These are phyloP conservation scores for Cossypha caffra DNA, from an alignment of 2,797 vertebrate genomes.

Conservation along the genomic window DNA sequence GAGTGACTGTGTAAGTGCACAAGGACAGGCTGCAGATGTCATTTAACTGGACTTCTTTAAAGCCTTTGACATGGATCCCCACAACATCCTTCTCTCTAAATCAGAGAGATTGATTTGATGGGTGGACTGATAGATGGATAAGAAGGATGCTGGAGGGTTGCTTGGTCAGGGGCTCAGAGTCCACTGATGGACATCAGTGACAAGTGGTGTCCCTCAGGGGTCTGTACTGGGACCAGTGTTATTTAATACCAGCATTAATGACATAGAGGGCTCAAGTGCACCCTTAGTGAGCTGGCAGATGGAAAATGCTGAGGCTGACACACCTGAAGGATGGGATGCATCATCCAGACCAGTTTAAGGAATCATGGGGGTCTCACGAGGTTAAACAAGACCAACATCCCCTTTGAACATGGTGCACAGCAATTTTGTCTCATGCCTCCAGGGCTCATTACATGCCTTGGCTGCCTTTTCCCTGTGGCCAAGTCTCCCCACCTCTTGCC, in stretches of 20 bases:
- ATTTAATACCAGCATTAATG: not conserved
- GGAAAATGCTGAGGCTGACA: not conserved
- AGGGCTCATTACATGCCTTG: not conserved
- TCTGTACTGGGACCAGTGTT: not conserved
- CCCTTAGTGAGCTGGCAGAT: not conserved
- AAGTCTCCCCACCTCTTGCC: not conserved
- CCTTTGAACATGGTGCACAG: accelerated
- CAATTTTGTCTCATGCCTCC: not conserved
- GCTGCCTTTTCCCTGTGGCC: not conserved
- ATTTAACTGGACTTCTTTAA: not conserved
- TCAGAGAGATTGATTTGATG: not conserved
- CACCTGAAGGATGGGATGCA: not conserved
- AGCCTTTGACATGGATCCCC: not conserved
- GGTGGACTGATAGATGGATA: not conserved
- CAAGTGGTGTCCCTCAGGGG: not conserved
- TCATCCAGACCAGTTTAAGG: not conserved
- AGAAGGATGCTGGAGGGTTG: not conserved
- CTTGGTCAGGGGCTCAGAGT: not conserved
- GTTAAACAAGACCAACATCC: not conserved
- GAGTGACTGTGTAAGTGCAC: not conserved
- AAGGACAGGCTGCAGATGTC: not conserved
- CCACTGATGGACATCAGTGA: not conserved
- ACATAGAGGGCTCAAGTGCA: not conserved
- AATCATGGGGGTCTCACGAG: not conserved
- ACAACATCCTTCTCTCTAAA: not conserved